Base-by-base conservation (phyloP, 1,140 invertebrate genomes). In the Lepidurus apus region DNA sequence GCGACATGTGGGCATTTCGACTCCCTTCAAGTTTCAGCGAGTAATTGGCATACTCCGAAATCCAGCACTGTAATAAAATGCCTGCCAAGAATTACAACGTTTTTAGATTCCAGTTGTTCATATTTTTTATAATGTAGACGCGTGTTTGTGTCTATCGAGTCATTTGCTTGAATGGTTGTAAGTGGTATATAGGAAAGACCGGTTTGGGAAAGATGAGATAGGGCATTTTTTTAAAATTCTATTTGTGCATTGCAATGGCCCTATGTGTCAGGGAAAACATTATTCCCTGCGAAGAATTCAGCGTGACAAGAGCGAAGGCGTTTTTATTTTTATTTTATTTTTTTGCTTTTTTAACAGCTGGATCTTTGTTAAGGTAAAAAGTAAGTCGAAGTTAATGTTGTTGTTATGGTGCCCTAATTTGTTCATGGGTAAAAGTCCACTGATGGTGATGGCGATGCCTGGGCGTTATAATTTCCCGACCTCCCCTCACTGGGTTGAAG, bases 401-500 rank as follows among this genome's bases (percentile, higher is more conserved):
- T 65, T 65, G 53, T 65, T n/a, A 65, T 21, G 53, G 53, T 21
- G 53, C 17, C 53, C 21, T 65, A 65, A 65, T 65, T 65, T 65
- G 53, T 65, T 65, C 53, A 65, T 65, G 53, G 8, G n/a, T 65
- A 65, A 17, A 65, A 0, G 13, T n/a, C 0, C 17, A 65, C 17
- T 7, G 21, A n/a, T 13, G 53, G 53, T 65, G 53, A 65, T 13
- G 53, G n/a, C 13, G 34, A 17, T 65, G 21, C 7, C 53, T 13
- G 21, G 21, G 9, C n/a, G 53, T n/a, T 17, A n/a, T 65, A 21
- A n/a, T 21, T 65, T 65, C 21, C 21, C 17, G 53, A 65, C 21
- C 21, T 65, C 53, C 21, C 53, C 53, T 65, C 53, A 13, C 21
- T 34, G 34, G 34, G 34, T 34, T 34, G 34, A 34, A 34, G 34